Evolutionary conservation across 2,113 vertebrate species (phyloP), one percentile per base, ranked within the genome.

Genomic region (Toxotes jaculatrix): DNA sequence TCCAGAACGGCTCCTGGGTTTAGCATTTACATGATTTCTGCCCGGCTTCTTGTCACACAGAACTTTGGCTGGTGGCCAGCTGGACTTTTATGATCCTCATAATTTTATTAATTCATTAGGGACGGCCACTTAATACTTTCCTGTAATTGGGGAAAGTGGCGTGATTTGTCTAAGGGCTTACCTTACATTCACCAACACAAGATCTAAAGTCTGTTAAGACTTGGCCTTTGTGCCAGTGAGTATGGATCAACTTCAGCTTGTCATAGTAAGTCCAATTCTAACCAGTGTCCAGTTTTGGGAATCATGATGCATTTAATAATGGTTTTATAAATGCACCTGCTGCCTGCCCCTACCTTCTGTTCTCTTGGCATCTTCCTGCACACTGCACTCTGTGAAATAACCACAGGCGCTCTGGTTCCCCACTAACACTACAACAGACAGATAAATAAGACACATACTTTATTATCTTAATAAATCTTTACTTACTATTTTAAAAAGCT

Each of bases 61-160:
- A 70, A 7, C 4, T 49, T 66, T 83, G 89, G 61, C 64, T 27
- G 55, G 32, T 68, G 43, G 51, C 76, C 84, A 72, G 63, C n/a
- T 40, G 53, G 21, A 77, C 51, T 86, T 82, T 79, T 85, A 76
- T 72, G 61, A 70, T 67, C 69, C 36, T 75, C 36, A 51, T 71
- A 70, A 79, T 43, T 79, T 53, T 49, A 70, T 78, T 42, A 74
- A 36, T 83, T 84, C 9, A 74, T 80, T 86, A 82, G 63, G 59
- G 31, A 57, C 4, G 9, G 64, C 21, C 64, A 49, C 59, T 70
- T 79, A 27, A 16, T 53, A 12, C 70, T 51, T 40, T 68, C 47
- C 32, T 27, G 43, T 79, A 80, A 73, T 57, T 74, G 60, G 56
- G 12, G 9, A 40, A 63, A 78, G 10, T 74, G 1, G 42, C 57